Conservation (phyloP, 2,888 invertebrate genomes). For the Caenorhabditis drosophilae region DNA sequence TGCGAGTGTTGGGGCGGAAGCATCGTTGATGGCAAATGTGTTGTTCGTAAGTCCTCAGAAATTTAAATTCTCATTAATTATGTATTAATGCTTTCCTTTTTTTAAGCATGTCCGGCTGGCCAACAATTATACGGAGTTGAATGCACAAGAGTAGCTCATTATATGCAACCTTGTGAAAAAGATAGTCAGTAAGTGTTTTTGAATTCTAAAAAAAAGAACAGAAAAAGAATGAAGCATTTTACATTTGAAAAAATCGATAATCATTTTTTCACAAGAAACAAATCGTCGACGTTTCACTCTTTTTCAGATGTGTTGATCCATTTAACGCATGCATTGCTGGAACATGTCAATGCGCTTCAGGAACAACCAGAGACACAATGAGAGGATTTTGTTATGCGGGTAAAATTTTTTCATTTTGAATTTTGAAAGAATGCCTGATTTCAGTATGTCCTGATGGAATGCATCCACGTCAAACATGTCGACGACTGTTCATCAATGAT, state of each 20-base stretch:
- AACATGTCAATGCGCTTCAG: conserved; percentile 66
- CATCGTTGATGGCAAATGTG: conserved; percentile 64
- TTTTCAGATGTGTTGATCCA: conserved; percentile 62
- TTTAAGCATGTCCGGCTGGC: conserved; percentile 65
- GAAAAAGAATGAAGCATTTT: background rate
- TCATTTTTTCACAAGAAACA: background rate
- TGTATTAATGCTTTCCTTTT: background rate
- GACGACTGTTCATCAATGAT: conserved; percentile 68
- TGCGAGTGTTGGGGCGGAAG: conserved; percentile 69
- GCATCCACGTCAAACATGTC: conserved; percentile 66
- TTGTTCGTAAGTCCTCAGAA: conserved; percentile 67
- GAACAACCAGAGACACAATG: conserved; percentile 61
- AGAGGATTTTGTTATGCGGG: conserved; percentile 64
- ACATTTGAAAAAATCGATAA: background rate
- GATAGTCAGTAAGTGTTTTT: conserved; percentile 27
- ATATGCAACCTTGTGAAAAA: conserved; percentile 63
- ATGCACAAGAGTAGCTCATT: conserved; percentile 64
- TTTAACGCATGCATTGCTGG: conserved; percentile 64
- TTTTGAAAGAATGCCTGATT: background rate
- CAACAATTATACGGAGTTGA: conserved; percentile 67
- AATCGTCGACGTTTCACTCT: background rate
- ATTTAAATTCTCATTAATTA: no score
- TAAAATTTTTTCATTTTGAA: conserved; percentile 7
- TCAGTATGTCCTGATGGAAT: conserved; percentile 68
- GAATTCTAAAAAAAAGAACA: background rate